Percentiles rank a stretch among this genome's conserved stretches.
Evolutionary conservation across 2,888 invertebrate species (phyloP).

Genomic region (Petrophora chlorosata): DNA sequence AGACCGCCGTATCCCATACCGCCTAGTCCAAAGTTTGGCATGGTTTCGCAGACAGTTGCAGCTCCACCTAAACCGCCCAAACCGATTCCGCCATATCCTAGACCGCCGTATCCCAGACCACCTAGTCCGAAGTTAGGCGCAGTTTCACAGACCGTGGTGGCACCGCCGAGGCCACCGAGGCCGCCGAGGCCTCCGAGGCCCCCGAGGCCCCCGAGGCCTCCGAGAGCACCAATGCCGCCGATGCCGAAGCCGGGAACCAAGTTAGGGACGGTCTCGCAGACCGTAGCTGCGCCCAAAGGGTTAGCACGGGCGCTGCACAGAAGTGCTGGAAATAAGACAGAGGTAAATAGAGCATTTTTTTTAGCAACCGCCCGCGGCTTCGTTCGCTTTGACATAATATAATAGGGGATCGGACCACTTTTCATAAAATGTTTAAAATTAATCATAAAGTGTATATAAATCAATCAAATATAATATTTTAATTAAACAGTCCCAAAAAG

Average conservation of each 20-base stretch:
- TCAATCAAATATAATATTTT: no score
- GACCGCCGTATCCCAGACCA: constrained; percentile 13
- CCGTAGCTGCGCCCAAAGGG: constrained; percentile 41
- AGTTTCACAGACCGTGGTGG: constrained; percentile 24
- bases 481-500: no score
- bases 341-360: no score
- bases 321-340: constrained; percentile 51
- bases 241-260: not conserved
- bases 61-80: constrained; percentile 15
- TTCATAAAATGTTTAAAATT: no score
- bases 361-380: no score
- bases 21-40: constrained; percentile 15
- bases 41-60: constrained; percentile 23
- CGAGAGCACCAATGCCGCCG: constrained; percentile 8
- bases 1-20: constrained; percentile 14
- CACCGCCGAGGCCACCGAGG: constrained; percentile 15
- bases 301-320: constrained; percentile 51
- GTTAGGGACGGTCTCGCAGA: not conserved
- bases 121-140: constrained; percentile 15
- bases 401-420: no score
- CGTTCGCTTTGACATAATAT: no score
- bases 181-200: constrained; percentile 21
- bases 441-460: no score
- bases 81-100: constrained; percentile 21
- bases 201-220: constrained; percentile 13